These are phyloP conservation scores for Theretra japonica DNA, from an alignment of 2,888 invertebrate species.

Conservation along the genomic window DNA sequence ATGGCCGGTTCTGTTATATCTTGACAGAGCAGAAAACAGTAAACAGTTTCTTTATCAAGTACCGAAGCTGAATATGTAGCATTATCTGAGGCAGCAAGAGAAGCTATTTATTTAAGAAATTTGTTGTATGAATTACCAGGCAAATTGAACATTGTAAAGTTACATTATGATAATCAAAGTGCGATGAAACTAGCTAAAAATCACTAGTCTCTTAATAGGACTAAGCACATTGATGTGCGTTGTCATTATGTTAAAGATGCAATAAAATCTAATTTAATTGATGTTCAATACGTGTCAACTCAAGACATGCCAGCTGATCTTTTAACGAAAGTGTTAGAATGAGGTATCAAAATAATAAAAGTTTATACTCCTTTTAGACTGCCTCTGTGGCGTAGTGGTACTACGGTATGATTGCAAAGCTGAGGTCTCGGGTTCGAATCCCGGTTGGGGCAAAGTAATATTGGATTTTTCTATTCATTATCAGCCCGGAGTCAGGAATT, in stretches of 20 bases:
- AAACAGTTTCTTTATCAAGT: neutral
- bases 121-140: neutral
- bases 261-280: neutral
- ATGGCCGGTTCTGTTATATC: neutral
- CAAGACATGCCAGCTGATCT: neutral
- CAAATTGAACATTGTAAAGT: neutral
- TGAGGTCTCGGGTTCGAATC: too few species aligned
- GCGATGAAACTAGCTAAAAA: neutral
- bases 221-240: neutral
- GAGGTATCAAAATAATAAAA: too few species aligned
- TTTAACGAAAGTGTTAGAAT: too few species aligned
- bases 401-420: too few species aligned
- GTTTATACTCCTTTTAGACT: too few species aligned
- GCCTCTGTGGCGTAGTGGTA: too few species aligned
- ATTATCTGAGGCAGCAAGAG: neutral
- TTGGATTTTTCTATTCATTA: too few species aligned
- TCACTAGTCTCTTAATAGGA: neutral
- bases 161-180: neutral
- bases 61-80: neutral
- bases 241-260: neutral
- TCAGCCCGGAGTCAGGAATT: too few species aligned
- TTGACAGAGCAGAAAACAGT: neutral
- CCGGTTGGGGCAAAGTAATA: too few species aligned
- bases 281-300: neutral
- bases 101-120: neutral